These are phyloP conservation scores for Philaenus spumarius DNA, from an alignment of 1,140 invertebrate genomes.

Conservation along the genomic window DNA sequence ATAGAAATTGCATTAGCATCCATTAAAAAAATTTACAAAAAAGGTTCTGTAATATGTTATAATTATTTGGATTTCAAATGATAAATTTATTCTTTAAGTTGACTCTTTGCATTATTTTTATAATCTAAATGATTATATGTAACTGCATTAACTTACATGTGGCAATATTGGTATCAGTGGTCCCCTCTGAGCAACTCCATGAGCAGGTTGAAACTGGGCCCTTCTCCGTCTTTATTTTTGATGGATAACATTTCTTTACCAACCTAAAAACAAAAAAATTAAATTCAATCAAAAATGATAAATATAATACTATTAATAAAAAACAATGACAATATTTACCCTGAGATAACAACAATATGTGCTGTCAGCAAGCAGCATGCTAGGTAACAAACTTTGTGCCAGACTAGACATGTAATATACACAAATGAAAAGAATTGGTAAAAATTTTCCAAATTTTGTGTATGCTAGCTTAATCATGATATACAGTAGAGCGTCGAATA, in stretches of 20 bases:
- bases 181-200: conserved; percentile 92
- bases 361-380: no score
- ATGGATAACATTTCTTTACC: conserved; percentile 87
- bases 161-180: conserved; percentile 51
- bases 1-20: not conserved
- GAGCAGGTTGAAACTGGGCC: conserved; percentile 86
- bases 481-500: no score
- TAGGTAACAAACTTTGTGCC: no score
- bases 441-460: no score
- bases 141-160: conserved; percentile 11
- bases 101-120: not conserved
- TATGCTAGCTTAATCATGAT: no score
- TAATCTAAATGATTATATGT: not conserved
- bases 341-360: no score
- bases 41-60: not conserved
- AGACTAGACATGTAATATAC: no score
- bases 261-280: conserved; percentile 50
- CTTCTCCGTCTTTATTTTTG: conserved; percentile 79
- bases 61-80: not conserved
- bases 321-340: no score
- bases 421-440: no score
- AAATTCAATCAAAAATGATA: no score
- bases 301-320: no score
- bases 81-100: not conserved
- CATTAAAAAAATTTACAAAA: not conserved